These are phyloP conservation scores for Eristalis arbustorum DNA, from an alignment of 2,888 invertebrate species.

Conservation along the genomic window DNA sequence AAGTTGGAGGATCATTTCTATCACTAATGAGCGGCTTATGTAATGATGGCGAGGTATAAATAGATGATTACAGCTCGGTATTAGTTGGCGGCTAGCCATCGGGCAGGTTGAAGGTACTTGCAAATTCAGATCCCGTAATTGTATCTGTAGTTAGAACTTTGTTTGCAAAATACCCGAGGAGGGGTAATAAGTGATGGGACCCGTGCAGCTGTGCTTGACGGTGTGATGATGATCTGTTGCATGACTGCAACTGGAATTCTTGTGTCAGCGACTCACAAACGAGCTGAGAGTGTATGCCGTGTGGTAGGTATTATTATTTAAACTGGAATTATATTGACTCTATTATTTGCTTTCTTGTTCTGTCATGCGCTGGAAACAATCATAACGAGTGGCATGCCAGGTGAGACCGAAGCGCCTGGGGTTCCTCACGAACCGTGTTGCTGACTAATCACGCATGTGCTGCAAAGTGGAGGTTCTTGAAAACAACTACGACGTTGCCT, in stretches of 20 bases:
- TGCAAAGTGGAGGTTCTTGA: not conserved
- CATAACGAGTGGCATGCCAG: not conserved
- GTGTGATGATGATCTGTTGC: conserved; percentile 43
- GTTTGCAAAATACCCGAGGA: conserved; percentile 32
- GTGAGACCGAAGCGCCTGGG: not conserved
- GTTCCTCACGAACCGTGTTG: not conserved
- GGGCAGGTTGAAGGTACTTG: conserved; percentile 6
- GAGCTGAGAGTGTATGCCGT: not conserved
- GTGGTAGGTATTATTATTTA: conserved; percentile 37
- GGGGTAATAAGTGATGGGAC: conserved; percentile 1
- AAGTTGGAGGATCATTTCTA: conserved; percentile 19
- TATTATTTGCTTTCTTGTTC: conserved; percentile 37
- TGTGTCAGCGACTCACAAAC: conserved; percentile 29
- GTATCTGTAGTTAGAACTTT: conserved; percentile 41
- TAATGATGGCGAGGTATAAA: conserved; percentile 29
- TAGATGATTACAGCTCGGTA: conserved; percentile 25
- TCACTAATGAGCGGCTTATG: conserved; percentile 51
- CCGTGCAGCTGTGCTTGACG: conserved; percentile 13
- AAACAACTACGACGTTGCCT: not conserved
- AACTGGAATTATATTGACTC: conserved; percentile 38
- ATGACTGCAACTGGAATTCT: conserved; percentile 49
- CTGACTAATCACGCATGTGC: not conserved
- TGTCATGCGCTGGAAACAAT: conserved; percentile 12
- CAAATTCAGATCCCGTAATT: conserved; percentile 40
- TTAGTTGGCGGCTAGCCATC: conserved; percentile 15